phyloP scores from a whole-genome alignment of 2,113 vertebrate genomes.

The Hepsetus odoe region DNA sequence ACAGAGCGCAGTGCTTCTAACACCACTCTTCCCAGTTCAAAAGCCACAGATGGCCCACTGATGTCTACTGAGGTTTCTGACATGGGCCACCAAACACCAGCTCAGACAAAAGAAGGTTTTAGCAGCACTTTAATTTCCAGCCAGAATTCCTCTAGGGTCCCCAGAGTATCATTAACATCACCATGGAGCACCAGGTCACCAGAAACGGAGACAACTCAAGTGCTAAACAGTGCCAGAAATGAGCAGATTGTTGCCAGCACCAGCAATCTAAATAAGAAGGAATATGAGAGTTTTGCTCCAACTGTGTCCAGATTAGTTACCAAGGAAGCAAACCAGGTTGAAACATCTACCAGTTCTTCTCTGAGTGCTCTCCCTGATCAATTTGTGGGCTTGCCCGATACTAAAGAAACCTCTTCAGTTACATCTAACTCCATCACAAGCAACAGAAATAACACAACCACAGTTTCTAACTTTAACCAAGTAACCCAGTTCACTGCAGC shows the following conservation, averaged over 20 bases:
- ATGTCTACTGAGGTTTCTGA: not conserved
- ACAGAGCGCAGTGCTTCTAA: conserved; percentile 7
- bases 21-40: not conserved
- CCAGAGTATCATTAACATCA: not conserved
- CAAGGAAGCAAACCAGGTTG: not conserved
- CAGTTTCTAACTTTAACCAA: conserved; percentile 11
- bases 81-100: conserved; percentile 14
- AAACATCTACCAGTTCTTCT: conserved; percentile 2
- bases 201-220: not conserved
- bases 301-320: conserved; percentile 4
- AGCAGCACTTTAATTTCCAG: not conserved
- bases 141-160: not conserved
- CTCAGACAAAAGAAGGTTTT: conserved; percentile 4
- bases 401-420: not conserved
- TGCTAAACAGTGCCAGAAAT: not conserved
- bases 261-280: not conserved
- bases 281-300: not conserved
- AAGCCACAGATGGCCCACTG: not conserved
- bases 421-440: not conserved
- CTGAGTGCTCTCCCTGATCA: not conserved
- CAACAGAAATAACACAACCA: not conserved
- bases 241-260: not conserved
- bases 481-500: not conserved
- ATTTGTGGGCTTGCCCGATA: not conserved
- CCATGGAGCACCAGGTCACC: not conserved